Evolutionary conservation across 2,888 invertebrate genomes (phyloP), one percentile per base, ranked within the genome.

Genomic region (Campoplex capitator): DNA sequence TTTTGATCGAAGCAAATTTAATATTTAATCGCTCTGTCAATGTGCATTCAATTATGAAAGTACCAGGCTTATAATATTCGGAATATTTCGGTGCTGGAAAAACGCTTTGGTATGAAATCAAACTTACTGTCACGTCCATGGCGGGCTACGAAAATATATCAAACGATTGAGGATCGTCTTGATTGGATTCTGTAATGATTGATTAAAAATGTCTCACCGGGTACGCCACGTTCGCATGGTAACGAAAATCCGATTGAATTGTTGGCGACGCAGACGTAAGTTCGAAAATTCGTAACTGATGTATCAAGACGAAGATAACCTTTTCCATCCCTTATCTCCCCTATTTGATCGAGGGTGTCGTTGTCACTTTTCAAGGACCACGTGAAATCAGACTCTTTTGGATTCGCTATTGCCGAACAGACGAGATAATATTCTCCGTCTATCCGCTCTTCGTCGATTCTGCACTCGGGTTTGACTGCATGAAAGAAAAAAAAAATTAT

Each of bases 341-440:
- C 96, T 89, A 95, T 95, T 89, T 96, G 96, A 2, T 96, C 96
- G 11, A 97, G 95, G 16, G 97, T 97, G 94, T 98, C 97, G 94
- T 98, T 98, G 92, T 97, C 97, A 91, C 97, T 97, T 94, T 97
- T 97, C 87, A 98, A 96, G 91, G 96, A 97, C 98, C 98, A 98
- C 48, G 96, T 95, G 95, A 98, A 98, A 83, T 96, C 96, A 90
- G 97, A 97, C 89, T 96, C 96, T 70, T 95, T 95, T 0, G 98
- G 98, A 95, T 98, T 98, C 28, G 98, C 98, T 83, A 95, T 95
- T 0, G 97, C 98, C 35, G 97, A 97, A 94, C 98, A 98, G 58
- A 97, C 96, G 78, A 98, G 95, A 80, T 97, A 96, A 93, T 97
- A 97, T 88, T 96, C 96, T 45, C 97, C 97, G 86, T 97, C 96